Conservation (phyloP, 2,797 vertebrate genomes). For the Typhlichthys eigenmanni region DNA sequence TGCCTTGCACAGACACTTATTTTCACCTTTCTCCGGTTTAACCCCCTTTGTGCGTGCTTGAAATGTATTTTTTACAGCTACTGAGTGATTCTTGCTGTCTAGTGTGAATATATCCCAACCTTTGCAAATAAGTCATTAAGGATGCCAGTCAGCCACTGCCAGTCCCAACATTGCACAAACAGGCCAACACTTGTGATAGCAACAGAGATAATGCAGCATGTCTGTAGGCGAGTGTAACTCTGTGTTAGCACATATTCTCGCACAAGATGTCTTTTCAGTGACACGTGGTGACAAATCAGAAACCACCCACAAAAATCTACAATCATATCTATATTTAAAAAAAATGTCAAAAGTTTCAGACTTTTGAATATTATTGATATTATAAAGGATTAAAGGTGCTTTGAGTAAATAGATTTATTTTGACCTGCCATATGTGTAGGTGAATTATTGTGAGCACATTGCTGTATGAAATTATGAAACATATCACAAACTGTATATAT, state of each 20-base stretch:
- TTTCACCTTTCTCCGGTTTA: slow-evolving; percentile 58
- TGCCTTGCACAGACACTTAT: slow-evolving; percentile 59
- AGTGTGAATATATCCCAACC: slow-evolving; percentile 20
- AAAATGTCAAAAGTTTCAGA: slow-evolving; percentile 25
- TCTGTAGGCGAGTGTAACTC: slow-evolving; percentile 47
- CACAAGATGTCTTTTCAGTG: slow-evolving; percentile 52
- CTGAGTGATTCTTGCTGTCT: slow-evolving; percentile 29
- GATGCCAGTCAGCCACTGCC: slow-evolving; percentile 57
- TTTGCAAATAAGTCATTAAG: slow-evolving; percentile 29
- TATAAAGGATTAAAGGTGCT: slow-evolving; percentile 51
- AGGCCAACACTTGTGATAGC: slow-evolving; percentile 55
- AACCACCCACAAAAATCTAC: slow-evolving; percentile 38
- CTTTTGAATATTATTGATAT: slow-evolving; percentile 39
- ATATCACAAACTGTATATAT: slow-evolving; percentile 71
- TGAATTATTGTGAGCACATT: slow-evolving; percentile 44
- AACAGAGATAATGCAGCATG: slow-evolving; percentile 37
- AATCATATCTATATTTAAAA: slow-evolving; percentile 43
- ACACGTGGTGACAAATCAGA: slow-evolving; percentile 44
- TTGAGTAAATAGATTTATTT: slow-evolving; percentile 37
- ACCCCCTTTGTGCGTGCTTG: slow-evolving; percentile 16
- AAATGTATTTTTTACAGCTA: slow-evolving; percentile 16
- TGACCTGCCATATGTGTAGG: slow-evolving; percentile 11
- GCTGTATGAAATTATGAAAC: slow-evolving; percentile 48
- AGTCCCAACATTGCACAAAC: slow-evolving; percentile 67
- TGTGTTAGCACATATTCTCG: slow-evolving; percentile 50